Conservation (phyloP, 2,797 vertebrate species). For the Lagodon rhomboides region DNA sequence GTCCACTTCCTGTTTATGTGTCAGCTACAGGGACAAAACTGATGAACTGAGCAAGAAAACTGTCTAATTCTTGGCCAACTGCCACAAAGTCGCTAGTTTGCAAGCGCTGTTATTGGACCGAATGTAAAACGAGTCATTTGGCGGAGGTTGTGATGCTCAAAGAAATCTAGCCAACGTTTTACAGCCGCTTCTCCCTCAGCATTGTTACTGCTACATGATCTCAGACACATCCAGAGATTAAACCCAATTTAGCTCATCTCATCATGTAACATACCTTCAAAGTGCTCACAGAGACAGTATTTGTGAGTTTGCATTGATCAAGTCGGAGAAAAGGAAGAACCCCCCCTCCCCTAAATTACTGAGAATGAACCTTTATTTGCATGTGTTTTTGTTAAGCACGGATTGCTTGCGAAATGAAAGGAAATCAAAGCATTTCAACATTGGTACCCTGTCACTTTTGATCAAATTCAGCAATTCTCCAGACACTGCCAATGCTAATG, state of each 20-base stretch:
- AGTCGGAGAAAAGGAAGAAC: not conserved
- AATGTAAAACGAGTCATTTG: too few relatives aligned
- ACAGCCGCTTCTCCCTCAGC: too few relatives aligned
- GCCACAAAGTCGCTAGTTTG: not conserved
- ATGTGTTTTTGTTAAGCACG: not conserved
- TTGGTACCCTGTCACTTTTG: constrained; percentile 17
- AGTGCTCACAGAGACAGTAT: not conserved
- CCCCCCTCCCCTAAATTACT: too few relatives aligned
- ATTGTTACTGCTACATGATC: not conserved
- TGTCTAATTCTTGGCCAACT: not conserved
- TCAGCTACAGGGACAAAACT: too few relatives aligned
- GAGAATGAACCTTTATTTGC: too few relatives aligned
- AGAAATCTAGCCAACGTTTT: too few relatives aligned
- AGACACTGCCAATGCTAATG: constrained; percentile 15
- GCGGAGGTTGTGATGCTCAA: too few relatives aligned
- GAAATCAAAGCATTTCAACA: constrained; percentile 29
- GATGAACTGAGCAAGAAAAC: too few relatives aligned
- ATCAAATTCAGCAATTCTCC: constrained; percentile 25
- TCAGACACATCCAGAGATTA: not conserved
- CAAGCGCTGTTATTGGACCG: too few relatives aligned
- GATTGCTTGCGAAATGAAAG: constrained; percentile 6
- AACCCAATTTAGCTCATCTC: not conserved
- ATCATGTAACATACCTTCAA: not conserved
- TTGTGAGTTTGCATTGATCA: not conserved
- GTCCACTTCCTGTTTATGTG: too few relatives aligned